These are phyloP conservation scores for Bos taurus DNA, from an alignment of 2,113 vertebrate genomes.

Conservation along the genomic window DNA sequence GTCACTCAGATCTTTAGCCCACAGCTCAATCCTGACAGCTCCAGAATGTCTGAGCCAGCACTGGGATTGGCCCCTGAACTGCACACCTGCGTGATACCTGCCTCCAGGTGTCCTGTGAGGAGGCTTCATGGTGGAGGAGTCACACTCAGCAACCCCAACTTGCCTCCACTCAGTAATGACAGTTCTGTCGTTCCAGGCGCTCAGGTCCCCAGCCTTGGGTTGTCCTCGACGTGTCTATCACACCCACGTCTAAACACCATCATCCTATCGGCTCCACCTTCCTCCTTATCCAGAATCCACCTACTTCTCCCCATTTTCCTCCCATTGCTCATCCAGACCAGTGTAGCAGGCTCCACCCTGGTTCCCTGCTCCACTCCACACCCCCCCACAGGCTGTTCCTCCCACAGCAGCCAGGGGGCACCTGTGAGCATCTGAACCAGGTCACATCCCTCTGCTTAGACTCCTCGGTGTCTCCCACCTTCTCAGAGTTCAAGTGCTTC, in stretches of 20 bases:
- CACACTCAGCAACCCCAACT: neutral
- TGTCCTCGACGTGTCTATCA: neutral
- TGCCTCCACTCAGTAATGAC: neutral
- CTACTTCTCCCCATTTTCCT: neutral
- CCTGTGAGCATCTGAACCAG: neutral
- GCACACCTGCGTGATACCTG: neutral
- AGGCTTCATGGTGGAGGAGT: neutral
- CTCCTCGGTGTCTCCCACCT: neutral
- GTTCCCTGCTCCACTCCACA: neutral
- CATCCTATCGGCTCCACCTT: neutral
- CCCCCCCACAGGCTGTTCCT: neutral
- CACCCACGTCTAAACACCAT: neutral
- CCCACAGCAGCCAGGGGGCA: neutral
- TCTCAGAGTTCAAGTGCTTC: neutral
- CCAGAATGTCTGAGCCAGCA: neutral
- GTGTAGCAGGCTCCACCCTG: neutral
- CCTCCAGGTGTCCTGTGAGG: neutral
- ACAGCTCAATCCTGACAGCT: neutral
- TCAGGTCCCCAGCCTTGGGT: neutral
- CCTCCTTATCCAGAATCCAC: neutral
- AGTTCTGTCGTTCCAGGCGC: neutral
- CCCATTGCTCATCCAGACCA: neutral
- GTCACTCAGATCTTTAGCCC: neutral
- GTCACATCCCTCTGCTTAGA: neutral
- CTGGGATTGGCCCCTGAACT: neutral